Evolutionary conservation across 2,888 invertebrate species (phyloP).

Genomic region (Trimorus sp.): DNA sequence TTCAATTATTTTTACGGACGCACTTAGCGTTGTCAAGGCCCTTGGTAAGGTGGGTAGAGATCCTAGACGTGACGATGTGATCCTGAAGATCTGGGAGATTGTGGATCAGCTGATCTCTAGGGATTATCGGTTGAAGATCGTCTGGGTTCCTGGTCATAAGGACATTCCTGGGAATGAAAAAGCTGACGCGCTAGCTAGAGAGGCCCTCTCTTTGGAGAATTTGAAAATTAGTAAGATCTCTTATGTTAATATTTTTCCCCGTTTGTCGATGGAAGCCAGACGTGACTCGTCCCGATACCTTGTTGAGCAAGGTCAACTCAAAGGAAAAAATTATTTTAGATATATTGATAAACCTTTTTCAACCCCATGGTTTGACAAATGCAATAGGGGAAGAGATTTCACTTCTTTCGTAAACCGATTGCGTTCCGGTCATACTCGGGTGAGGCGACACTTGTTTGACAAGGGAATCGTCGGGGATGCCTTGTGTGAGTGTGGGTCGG

Average conservation of each 20-base stretch:
- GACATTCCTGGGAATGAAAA: neutral
- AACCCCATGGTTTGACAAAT: neutral
- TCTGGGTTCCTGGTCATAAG: neutral
- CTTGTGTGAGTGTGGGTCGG: neutral
- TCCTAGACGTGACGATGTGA: neutral
- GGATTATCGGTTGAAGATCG: neutral
- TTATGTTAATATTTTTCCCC: neutral
- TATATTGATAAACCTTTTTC: neutral
- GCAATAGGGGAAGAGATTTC: neutral
- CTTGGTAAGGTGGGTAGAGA: too few relatives aligned
- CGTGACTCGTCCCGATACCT: neutral
- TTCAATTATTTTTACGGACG: neutral
- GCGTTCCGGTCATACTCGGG: neutral
- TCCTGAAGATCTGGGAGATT: neutral
- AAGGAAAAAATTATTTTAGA: slow-evolving; percentile 3
- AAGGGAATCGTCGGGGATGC: neutral
- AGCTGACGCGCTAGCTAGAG: neutral
- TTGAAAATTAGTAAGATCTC: neutral
- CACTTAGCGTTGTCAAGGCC: too few relatives aligned
- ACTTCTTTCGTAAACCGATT: neutral
- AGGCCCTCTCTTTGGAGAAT: neutral
- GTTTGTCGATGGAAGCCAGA: neutral
- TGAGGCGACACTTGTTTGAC: neutral
- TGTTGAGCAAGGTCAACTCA: neutral
- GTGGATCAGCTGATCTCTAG: neutral